Base-by-base conservation (phyloP, 2,888 invertebrate species). In the Xestia c-nigrum region DNA sequence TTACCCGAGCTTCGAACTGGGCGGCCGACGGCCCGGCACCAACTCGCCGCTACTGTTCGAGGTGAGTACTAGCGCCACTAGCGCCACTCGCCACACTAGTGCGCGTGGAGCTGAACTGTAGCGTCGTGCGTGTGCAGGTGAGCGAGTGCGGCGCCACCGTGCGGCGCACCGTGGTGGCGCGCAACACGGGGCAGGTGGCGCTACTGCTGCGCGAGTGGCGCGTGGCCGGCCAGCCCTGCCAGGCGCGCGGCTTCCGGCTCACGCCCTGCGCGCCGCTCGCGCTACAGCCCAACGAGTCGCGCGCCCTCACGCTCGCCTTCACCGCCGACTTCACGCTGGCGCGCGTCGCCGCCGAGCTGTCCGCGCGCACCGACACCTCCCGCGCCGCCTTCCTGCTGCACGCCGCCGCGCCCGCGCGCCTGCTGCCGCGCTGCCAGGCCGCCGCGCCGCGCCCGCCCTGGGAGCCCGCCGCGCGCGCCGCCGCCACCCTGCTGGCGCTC, bases 131-230 rank as follows among this genome's bases (percentile, higher is more conserved):
- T 0, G 97, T 98, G 76, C 72, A 89, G 64, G 99, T 99, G 93
- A 97, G 98, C 16, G 98, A 98, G 14, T 97, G 98, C 83, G 87
- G 87, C 77, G 87, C 61, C 80, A 14, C 97, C 98, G 99, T 95
- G 90, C 89, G 59, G 99, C 91, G 91, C 88, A 81, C 87, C 63
- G 73, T 92, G 77, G 0, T 81, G 98, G 16, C 91, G 40, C 97
- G 98, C 87, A 99, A 99, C 96, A 98, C 98, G n/a, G 99, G 99
- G 3, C 98, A 98, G 91, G 97, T 99, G 86, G 97, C 98, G n/a
- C 97, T 99, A 89, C 97, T 97, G 85, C 97, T 99, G 83, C 93
- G 92, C 86, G 93, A 88, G 71, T 95, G 94, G 95, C 89, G 92
- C 81, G 86, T 95, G 83, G 93, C 91, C 75, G 94, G 92, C 81